Evolutionary conservation across 2,888 invertebrate species (phyloP).

Genomic region (Drosophila anomalipes): DNA sequence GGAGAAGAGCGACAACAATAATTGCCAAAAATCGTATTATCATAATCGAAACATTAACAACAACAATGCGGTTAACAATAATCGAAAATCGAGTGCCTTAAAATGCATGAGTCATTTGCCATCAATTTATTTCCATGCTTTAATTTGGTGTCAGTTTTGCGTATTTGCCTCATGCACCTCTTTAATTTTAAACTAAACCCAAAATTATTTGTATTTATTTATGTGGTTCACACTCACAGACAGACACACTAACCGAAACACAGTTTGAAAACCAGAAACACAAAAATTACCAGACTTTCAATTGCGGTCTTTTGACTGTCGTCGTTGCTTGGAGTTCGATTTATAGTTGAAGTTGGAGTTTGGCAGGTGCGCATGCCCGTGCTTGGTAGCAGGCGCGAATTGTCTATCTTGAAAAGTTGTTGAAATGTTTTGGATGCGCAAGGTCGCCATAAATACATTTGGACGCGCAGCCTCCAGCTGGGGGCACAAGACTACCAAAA

Average conservation of each 20-base stretch:
- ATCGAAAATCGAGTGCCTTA: conserved; percentile 46
- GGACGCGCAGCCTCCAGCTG: conserved; percentile 31
- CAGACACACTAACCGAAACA: not conserved
- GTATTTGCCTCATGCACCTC: conserved; percentile 42
- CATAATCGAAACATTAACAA: conserved; percentile 73
- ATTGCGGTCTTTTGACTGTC: conserved; percentile 21
- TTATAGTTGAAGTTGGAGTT: conserved; percentile 7
- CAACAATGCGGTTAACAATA: conserved; percentile 43
- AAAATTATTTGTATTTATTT: conserved; percentile 49
- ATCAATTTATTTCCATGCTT: conserved; percentile 74
- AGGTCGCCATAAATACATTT: conserved; percentile 54
- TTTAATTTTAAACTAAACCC: conserved; percentile 43
- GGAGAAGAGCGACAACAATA: conserved; percentile 55
- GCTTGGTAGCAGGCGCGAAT: conserved; percentile 55
- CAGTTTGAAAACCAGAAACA: conserved; percentile 13
- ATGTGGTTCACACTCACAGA: conserved; percentile 31
- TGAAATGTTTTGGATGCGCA: conserved; percentile 69
- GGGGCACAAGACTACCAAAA: conserved; percentile 21
- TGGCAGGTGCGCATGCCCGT: conserved; percentile 57
- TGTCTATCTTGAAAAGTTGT: conserved; percentile 61
- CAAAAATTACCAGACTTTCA: conserved; percentile 41
- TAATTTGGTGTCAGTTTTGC: conserved; percentile 70
- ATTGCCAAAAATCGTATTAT: conserved; percentile 70
- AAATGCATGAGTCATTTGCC: conserved; percentile 79
- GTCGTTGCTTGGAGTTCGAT: conserved; percentile 3